Evolutionary conservation across 2,797 vertebrate genomes (phyloP).

Genomic region (Pteronotus mesoamericanus): DNA sequence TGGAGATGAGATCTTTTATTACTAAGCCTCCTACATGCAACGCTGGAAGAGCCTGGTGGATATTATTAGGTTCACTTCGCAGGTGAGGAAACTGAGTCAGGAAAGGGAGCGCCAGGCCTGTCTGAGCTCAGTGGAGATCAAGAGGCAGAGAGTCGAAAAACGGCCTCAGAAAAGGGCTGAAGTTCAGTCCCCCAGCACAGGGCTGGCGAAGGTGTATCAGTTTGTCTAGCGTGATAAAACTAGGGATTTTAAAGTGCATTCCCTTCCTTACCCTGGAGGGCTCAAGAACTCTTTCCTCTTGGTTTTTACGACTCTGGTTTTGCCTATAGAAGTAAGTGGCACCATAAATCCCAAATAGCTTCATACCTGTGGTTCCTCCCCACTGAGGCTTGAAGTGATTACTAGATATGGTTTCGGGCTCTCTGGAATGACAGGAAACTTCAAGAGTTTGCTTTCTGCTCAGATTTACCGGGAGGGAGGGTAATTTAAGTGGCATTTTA

Average conservation of each 20-base stretch:
- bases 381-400: conserved; percentile 39
- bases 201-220: background rate
- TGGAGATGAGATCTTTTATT: background rate
- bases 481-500: conserved; percentile 40
- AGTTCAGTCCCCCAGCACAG: background rate
- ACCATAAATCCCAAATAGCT: conserved; percentile 52
- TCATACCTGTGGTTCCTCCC: conserved; percentile 49
- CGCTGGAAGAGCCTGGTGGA: no score
- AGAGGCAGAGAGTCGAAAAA: background rate
- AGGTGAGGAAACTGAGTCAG: background rate
- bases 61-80: background rate
- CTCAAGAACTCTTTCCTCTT: conserved; percentile 29
- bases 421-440: conserved; percentile 48
- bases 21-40: fast-evolving
- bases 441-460: background rate
- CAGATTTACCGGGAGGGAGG: conserved; percentile 21
- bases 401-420: conserved; percentile 17
- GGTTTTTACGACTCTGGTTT: conserved; percentile 48
- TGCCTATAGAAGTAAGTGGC: conserved; percentile 50
- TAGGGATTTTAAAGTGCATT: conserved; percentile 56
- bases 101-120: background rate
- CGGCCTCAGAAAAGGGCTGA: background rate
- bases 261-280: conserved; percentile 26
- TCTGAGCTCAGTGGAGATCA: background rate
- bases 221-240: conserved; percentile 1